These are phyloP conservation scores for Nymphalis c-album DNA, from an alignment of 2,888 invertebrate genomes.

Conservation along the genomic window DNA sequence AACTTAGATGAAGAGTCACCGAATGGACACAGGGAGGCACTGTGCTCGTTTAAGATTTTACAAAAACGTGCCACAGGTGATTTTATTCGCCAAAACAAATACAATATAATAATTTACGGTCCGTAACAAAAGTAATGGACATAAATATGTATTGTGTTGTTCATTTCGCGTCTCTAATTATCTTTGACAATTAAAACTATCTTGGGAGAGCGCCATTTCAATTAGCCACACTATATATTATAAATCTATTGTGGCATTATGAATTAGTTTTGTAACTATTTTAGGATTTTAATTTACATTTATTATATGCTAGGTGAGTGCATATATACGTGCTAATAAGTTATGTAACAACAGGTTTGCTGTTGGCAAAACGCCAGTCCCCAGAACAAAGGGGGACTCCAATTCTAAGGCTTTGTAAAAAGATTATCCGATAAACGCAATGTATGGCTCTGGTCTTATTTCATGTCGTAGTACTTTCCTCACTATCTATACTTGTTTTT, in stretches of 20 bases:
- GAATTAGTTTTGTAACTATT: background rate
- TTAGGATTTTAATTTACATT: background rate
- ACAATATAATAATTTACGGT: background rate
- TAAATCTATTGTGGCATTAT: background rate
- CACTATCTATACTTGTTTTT: background rate
- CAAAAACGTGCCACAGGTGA: no score
- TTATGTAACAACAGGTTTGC: background rate
- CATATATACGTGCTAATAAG: background rate
- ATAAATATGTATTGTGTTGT: background rate
- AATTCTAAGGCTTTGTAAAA: constrained; percentile 11
- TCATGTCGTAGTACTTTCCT: background rate
- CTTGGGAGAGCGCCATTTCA: constrained; percentile 4
- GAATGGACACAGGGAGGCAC: no score
- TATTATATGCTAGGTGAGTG: background rate
- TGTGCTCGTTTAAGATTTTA: no score
- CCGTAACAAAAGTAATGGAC: background rate
- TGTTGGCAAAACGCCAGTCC: background rate
- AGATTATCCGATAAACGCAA: constrained; percentile 2
- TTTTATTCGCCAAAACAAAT: no score
- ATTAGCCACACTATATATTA: background rate
- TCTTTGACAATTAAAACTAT: background rate
- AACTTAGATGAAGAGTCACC: no score
- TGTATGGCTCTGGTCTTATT: constrained; percentile 6
- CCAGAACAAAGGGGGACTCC: background rate
- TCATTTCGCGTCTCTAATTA: background rate